Base-by-base conservation (phyloP, 2,888 invertebrate genomes). In the Sialis fuliginosa region DNA sequence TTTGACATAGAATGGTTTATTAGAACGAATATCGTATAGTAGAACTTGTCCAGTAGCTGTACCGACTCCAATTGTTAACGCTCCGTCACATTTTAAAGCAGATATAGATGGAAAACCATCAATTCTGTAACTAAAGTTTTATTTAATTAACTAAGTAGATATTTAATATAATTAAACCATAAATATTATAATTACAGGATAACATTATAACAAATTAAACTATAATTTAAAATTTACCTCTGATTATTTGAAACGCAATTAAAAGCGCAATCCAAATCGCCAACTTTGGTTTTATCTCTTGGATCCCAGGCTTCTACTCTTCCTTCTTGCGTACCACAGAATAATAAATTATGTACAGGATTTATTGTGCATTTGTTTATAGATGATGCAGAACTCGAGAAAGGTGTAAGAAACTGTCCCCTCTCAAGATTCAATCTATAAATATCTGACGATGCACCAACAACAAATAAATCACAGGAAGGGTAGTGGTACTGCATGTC, bases 231-330 rank as follows among this genome's bases (percentile, higher is more conserved):
- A 30, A 41, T 44, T 48, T 48, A 10, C 32, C 41, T 48, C 45
- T 43, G 53, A 22, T 22, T 22, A 22, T 22, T 22, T 4, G 22
- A 22, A 22, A 22, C 22, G 52, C 74, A 74, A 56, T 69, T 69
- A 43, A 78, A 65, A 5, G 88, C 92, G 62, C 88, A 89, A 64
- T 97, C 95, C 22, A 98, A 65, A 12, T 76, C 71, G 6, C 83
- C 88, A 53, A 85, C 89, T 60, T 80, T 72, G 33, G 73, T 72
- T 55, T 83, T 79, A 4, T 74, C 73, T 49, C 98, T 71, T 7
- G 93, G 91, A 68, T 98, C 98, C 93, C 93, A 98, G 4, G 93
- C 93, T 64, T 98, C 96, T 0, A 99, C 78, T 55, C 79, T 81
- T 1, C 97, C 97, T 61, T 91, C 87, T 56, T 81, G 79, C 8